Evolutionary conservation across 2,888 invertebrate genomes (phyloP).

Genomic region (Leptinotarsa haldemani): DNA sequence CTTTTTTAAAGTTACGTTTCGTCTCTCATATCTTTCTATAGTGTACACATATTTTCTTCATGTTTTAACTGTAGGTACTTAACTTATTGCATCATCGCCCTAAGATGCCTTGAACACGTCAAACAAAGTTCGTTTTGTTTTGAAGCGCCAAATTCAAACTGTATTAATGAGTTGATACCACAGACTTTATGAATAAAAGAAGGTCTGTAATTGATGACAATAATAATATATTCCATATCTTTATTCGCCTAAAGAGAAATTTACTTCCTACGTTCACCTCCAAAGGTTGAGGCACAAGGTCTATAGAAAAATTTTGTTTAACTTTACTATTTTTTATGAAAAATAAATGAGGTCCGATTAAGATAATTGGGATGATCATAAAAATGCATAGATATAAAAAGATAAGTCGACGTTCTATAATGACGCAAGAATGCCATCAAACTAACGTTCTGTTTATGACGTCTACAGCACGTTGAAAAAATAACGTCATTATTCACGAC

Average conservation of each 20-base stretch:
- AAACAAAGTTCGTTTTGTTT: not conserved
- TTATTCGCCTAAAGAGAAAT: slow-evolving; percentile 8
- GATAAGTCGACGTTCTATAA: not conserved
- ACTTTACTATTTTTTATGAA: not conserved
- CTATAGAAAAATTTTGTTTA: not conserved
- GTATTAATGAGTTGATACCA: not conserved
- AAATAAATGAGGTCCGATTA: not conserved
- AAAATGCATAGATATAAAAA: slow-evolving; percentile 1
- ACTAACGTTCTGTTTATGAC: not conserved
- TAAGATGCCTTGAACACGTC: too few species aligned
- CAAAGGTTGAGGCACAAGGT: slow-evolving; percentile 7
- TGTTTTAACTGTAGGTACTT: too few species aligned
- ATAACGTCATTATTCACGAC: slow-evolving; percentile 6
- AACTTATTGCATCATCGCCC: too few species aligned
- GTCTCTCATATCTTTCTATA: too few species aligned
- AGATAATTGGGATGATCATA: not conserved
- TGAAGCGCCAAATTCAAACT: slow-evolving; percentile 6
- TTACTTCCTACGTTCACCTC: not conserved
- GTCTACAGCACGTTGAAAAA: not conserved
- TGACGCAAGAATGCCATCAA: not conserved
- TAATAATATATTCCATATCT: slow-evolving; percentile 4
- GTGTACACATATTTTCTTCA: too few species aligned
- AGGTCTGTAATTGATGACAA: not conserved
- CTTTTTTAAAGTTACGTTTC: too few species aligned
- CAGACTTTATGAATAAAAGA: not conserved